Evolutionary conservation across 1,140 invertebrate genomes (phyloP).

Genomic region (Aphelenchoides besseyi): DNA sequence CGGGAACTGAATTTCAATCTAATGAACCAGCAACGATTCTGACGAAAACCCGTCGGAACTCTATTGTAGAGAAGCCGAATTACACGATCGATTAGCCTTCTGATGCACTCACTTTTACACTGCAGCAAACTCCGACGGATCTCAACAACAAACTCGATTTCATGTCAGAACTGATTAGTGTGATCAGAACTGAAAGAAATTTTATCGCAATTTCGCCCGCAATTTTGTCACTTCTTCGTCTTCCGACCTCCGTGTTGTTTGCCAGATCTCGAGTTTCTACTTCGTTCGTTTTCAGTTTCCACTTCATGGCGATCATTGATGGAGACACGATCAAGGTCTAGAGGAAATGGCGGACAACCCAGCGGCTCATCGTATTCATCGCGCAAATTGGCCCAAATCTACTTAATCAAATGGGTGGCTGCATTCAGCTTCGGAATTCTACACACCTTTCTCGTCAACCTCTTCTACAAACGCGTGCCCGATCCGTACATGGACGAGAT

Average conservation of each 20-base stretch:
- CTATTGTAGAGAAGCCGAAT: too few species aligned
- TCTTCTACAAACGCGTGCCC: conserved; percentile 55
- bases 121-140: too few species aligned
- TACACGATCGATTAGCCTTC: too few species aligned
- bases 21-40: too few species aligned
- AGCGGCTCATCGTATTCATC: background rate
- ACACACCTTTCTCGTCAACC: conserved; percentile 27
- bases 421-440: conserved; percentile 18
- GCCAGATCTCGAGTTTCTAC: too few species aligned
- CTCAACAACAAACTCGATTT: background rate
- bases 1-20: too few species aligned
- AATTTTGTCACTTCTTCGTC: background rate
- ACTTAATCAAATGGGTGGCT: conserved; percentile 21
- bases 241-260: too few species aligned
- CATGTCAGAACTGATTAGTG: background rate
- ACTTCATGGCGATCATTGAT: background rate
- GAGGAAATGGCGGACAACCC: background rate
- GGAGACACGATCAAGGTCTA: conserved; percentile 19
- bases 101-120: too few species aligned
- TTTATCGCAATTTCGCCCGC: background rate
- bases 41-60: too few species aligned
- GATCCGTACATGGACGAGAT: conserved; percentile 82
- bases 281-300: background rate
- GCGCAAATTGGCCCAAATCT: background rate
- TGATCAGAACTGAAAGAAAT: background rate